Conservation (phyloP, 1,140 invertebrate species). For the Gonatopus flavifemur region DNA sequence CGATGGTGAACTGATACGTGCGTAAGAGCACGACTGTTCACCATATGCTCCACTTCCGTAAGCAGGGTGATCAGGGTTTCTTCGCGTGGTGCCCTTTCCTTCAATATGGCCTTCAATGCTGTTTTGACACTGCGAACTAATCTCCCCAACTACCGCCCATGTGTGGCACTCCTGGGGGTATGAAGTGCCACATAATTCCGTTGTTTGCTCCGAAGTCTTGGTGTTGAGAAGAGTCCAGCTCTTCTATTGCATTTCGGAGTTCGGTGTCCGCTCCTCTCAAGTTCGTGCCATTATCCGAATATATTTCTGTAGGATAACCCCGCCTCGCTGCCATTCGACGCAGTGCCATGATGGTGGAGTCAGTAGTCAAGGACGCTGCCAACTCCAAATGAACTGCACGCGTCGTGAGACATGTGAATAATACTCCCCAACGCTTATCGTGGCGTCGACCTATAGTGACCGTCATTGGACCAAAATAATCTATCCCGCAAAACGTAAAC, state of each 20-base stretch:
- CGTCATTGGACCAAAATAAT: slow-evolving; percentile 39
- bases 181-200: background rate
- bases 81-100: background rate
- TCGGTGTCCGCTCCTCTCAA: background rate
- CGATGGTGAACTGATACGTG: slow-evolving; percentile 28
- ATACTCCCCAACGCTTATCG: slow-evolving; percentile 41
- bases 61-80: background rate
- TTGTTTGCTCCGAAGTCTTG: background rate
- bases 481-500: slow-evolving; percentile 32
- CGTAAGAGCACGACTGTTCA: background rate
- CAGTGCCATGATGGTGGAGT: slow-evolving; percentile 28
- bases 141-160: slow-evolving; percentile 3
- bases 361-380: slow-evolving; percentile 18
- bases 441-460: slow-evolving; percentile 28
- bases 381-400: slow-evolving; percentile 37
- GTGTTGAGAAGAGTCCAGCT: slow-evolving; percentile 9
- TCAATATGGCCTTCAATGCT: background rate
- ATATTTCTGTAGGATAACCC: slow-evolving; percentile 15
- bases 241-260: slow-evolving; percentile 3
- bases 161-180: slow-evolving; percentile 3
- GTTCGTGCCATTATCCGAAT: slow-evolving; percentile 31
- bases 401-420: slow-evolving; percentile 45
- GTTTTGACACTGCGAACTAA: too few relatives aligned
- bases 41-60: background rate
- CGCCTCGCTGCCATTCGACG: slow-evolving; percentile 28